Base-by-base conservation (phyloP, 2,888 invertebrate genomes). In the Electrophaes corylata region DNA sequence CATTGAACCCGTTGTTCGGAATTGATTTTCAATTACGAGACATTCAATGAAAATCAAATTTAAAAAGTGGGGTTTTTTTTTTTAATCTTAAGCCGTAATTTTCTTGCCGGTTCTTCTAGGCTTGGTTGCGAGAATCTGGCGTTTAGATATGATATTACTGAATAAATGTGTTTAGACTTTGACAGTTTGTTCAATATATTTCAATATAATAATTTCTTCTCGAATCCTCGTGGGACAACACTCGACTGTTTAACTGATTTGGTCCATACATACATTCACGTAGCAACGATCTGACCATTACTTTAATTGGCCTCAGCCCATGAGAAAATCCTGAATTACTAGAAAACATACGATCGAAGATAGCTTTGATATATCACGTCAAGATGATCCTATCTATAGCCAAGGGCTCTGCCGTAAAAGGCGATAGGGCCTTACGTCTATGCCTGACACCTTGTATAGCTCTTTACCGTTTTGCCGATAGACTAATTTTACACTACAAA, bases 321-420 rank as follows among this genome's bases (percentile, higher is more conserved):
- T 49, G 57, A 44, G 57, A 61, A 53, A 57, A 53, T 57, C 53
- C 40, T 33, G 52, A 39, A 40, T 61, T 55, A 45, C 45, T 41
- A 45, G 48, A 48, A 43, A 62, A 54, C 49, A 52, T 53, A 52
- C 40, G 59, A 67, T 67, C 58, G 39, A 31, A 51, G 67, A 69
- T 67, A 67, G 64, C 65, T 65, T 66, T 58, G 58, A 60, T 59
- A 60, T 58, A 57, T 64, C 57, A 51, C 63, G 57, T 64, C 59
- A 57, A 55, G 53, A 55, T 49, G 60, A 60, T 60, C 44, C 49
- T 60, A 61, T 64, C 59, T 45, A 59, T 46, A 60, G 54, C 51
- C 48, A 40, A 47, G 49, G 59, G 59, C 45, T 50, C 40, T 37
- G 29, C 66, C 53, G 46, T 57, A 50, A 46, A 59, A 40, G 53